phyloP scores from a whole-genome alignment of 1,140 invertebrate species.

The Notospermus geniculatus region DNA sequence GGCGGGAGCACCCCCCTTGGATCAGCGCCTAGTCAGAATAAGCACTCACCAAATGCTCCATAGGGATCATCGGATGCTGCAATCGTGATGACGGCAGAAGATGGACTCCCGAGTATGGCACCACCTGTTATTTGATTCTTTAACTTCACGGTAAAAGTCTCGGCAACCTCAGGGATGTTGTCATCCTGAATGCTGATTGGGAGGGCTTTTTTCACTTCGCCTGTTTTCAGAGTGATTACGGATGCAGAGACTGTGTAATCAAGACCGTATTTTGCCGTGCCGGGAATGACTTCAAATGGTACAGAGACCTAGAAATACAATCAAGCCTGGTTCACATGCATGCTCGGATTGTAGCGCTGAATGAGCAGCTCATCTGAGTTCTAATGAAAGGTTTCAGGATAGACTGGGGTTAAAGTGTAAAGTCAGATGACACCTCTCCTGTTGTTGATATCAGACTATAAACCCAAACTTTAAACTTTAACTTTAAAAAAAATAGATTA shows the following conservation, averaged over 20 bases:
- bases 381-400: no score
- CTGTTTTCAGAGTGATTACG: conserved; percentile 34
- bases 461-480: no score
- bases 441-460: no score
- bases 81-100: conserved; percentile 37
- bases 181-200: conserved; percentile 45
- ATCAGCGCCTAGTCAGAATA: no score
- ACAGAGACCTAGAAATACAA: conserved; percentile 39
- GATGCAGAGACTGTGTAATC: conserved; percentile 37
- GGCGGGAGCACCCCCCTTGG: no score
- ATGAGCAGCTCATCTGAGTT: no score
- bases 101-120: conserved; percentile 38
- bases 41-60: conserved; percentile 51
- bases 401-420: no score
- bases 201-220: conserved; percentile 33
- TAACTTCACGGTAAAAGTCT: conserved; percentile 44
- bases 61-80: conserved; percentile 48
- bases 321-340: no score
- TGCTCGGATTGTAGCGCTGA: no score
- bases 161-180: conserved; percentile 35
- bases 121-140: conserved; percentile 39
- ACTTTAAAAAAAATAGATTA: no score
- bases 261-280: conserved; percentile 30
- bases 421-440: no score
- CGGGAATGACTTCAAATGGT: conserved; percentile 34